Base-by-base conservation (phyloP, 2,113 vertebrate species). In the Acanthochromis polyacanthus region DNA sequence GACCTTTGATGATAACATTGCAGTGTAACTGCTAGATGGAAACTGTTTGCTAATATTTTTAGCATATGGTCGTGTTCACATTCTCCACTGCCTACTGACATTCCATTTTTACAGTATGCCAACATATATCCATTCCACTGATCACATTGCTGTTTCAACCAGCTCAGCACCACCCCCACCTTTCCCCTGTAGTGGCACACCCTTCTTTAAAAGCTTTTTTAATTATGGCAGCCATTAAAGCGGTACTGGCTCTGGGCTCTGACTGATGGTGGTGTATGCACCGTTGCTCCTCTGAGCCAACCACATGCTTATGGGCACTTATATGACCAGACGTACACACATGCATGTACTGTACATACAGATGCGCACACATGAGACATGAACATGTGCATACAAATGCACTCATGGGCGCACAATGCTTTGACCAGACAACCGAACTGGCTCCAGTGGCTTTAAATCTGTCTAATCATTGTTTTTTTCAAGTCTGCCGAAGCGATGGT, bases 161-260 rank as follows among this genome's bases (percentile, higher is more conserved):
- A 64, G 36, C 71, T 36, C 36, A 56, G 50, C 46, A 1, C 78
- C 55, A 25, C 78, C 76, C 81, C 82, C 76, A 65, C 84, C 84
- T 72, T 51, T 79, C 84, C 76, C 75, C 88, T 76, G 75, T 23
- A 77, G 89, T 89, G 89, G 75, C 82, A 85, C 87, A 88, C 81
- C 93, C 83, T 88, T 63, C 80, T 85, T 92, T 95, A 94, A 95
- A 95, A 94, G 94, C 93, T 94, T 95, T 95, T 95, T 94, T 93
- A 94, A 94, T 95, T 92, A 94, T 90, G 89, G 88, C 86, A 82
- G 82, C 88, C 91, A 91, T 93, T 94, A 94, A 89, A 83, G 78
- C 48, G 68, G 52, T 63, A 64, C 64, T 87, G 83, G 77, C 88
- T 88, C 69, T 73, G 53, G 43, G 46, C 75, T 82, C 66, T 76